Conservation (phyloP, 2,113 vertebrate species). For the Symphodus melops region DNA sequence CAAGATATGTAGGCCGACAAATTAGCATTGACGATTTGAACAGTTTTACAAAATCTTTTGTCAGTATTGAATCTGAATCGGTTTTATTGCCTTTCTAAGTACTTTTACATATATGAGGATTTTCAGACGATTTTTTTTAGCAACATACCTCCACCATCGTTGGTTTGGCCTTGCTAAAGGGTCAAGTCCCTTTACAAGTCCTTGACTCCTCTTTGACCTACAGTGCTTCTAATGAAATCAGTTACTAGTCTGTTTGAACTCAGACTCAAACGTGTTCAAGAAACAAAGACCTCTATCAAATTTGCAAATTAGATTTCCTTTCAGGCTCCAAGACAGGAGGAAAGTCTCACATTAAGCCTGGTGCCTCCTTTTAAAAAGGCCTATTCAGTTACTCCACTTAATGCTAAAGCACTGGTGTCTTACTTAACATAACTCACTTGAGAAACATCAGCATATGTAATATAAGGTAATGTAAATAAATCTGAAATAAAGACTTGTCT, state of each 20-base stretch:
- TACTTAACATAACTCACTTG: neutral
- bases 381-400: constrained; percentile 11
- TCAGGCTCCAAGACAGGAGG: constrained; percentile 1
- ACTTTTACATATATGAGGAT: too few species aligned
- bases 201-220: neutral
- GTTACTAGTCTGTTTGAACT: neutral
- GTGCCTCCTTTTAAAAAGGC: neutral
- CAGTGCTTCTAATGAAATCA: constrained; percentile 5
- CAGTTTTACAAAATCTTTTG: too few species aligned
- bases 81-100: too few species aligned
- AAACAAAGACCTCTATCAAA: constrained; percentile 27
- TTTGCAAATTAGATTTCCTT: constrained; percentile 43
- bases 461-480: too few species aligned
- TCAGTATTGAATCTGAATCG: too few species aligned
- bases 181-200: neutral
- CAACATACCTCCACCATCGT: neutral
- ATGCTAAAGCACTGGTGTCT: neutral
- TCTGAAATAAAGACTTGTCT: too few species aligned
- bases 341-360: constrained; percentile 7
- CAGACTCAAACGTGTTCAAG: neutral
- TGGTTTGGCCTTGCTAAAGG: constrained; percentile 15
- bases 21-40: neutral
- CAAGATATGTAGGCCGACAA: too few species aligned
- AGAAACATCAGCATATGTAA: too few species aligned
- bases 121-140: too few species aligned